phyloP scores from a whole-genome alignment of 2,797 vertebrate genomes.

The Pangasius sanitwongsei region DNA sequence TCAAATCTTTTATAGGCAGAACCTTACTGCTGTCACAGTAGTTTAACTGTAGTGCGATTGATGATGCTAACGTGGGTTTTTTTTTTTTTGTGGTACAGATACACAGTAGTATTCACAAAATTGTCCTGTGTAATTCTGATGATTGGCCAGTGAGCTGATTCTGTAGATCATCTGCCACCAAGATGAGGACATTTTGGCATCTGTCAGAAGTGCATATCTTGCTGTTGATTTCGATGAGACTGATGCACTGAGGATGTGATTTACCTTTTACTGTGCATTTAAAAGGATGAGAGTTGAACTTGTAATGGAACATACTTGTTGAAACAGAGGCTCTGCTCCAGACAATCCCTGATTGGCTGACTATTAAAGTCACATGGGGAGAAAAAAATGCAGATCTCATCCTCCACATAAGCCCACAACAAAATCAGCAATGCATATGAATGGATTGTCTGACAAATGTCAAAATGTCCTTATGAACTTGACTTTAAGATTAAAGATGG shows the following conservation, averaged over 20 bases:
- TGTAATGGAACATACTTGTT: neutral
- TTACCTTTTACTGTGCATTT: neutral
- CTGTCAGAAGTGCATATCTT: neutral
- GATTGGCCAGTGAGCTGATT: neutral
- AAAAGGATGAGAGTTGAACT: neutral
- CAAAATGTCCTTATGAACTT: neutral
- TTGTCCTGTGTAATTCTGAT: neutral
- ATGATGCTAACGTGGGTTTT: neutral
- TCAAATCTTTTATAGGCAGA: neutral
- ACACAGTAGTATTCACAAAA: neutral
- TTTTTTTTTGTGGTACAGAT: no score
- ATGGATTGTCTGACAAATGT: neutral
- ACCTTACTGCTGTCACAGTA: neutral
- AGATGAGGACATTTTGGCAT: neutral
- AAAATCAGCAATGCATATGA: neutral
- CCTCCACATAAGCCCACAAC: no score
- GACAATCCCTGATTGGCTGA: neutral
- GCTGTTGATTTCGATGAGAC: neutral
- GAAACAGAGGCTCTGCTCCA: neutral
- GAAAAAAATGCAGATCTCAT: neutral
- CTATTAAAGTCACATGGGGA: neutral
- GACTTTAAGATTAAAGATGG: neutral
- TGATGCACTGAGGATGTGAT: neutral
- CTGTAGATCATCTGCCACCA: neutral
- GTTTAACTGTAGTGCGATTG: neutral